Conservation (phyloP, 2,113 vertebrate species). For the Aythya baeri region DNA sequence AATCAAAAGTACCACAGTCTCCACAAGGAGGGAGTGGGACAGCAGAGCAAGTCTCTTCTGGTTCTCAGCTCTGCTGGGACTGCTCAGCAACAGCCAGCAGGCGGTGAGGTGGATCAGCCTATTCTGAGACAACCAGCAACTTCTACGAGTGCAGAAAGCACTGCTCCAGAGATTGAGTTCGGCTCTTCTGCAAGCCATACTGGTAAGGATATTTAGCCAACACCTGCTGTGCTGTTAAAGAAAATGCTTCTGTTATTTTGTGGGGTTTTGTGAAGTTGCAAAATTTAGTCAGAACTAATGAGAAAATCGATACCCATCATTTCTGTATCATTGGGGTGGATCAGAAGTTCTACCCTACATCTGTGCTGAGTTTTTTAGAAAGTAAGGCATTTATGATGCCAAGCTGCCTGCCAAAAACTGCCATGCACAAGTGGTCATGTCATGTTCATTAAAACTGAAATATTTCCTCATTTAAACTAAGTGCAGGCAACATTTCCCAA, state of each 20-base stretch:
- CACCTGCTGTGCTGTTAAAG: background rate
- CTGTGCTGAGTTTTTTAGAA: background rate
- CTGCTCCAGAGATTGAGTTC: background rate
- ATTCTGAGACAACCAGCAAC: background rate
- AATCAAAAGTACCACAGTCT: constrained; percentile 5
- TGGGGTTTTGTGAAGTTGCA: background rate
- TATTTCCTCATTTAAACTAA: constrained; percentile 24
- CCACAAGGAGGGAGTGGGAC: background rate
- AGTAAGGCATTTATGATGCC: background rate
- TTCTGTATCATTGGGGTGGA: background rate
- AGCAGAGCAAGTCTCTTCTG: background rate
- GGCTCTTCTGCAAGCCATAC: constrained; percentile 3
- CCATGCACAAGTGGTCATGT: background rate
- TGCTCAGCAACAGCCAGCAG: constrained; percentile 4
- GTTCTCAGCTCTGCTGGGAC: constrained; percentile 25
- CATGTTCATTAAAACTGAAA: constrained; percentile 28
- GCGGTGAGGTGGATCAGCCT: background rate
- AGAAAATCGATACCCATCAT: background rate
- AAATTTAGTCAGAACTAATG: background rate
- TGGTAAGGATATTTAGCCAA: constrained; percentile 54
- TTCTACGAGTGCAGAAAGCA: background rate
- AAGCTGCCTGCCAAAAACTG: background rate
- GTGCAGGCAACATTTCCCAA: background rate
- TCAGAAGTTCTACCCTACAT: background rate
- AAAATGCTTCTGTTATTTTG: background rate